Evolutionary conservation across 2,797 vertebrate species (phyloP).

Genomic region (Threskiornis aethiopicus): DNA sequence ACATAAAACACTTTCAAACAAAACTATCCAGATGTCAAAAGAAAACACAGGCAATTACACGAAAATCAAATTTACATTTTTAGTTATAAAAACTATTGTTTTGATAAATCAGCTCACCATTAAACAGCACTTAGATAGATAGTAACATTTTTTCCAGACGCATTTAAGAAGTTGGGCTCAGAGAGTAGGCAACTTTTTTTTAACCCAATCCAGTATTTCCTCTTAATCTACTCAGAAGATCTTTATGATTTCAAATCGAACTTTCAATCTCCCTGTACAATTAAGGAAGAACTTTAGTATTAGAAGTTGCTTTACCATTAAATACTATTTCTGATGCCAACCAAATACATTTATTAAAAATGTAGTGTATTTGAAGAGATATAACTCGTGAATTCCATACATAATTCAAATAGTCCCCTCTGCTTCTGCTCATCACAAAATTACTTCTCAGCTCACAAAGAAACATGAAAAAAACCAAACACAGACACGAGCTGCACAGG

Average conservation of each 20-base stretch:
- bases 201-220: not conserved
- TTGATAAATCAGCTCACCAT: not conserved
- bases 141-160: not conserved
- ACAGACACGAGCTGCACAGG: not conserved
- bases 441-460: not conserved
- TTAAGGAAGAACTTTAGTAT: not conserved
- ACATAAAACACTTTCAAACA: not conserved
- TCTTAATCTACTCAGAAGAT: not conserved
- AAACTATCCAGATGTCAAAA: not conserved
- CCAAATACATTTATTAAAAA: not conserved
- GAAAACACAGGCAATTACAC: not conserved
- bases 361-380: not conserved
- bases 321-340: not conserved
- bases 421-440: not conserved
- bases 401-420: not conserved
- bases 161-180: not conserved
- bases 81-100: not conserved
- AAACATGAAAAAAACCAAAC: not conserved
- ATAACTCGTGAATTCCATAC: not conserved
- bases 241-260: not conserved
- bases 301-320: not conserved
- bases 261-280: not conserved
- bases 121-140: not conserved
- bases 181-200: not conserved
- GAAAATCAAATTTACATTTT: not conserved